A percentile compares a stretch with the other conserved stretches of the same genome.
Evolutionary conservation across 23 tunicate genomes (phyloP).

Genomic region (Oikopleura albicans): DNA sequence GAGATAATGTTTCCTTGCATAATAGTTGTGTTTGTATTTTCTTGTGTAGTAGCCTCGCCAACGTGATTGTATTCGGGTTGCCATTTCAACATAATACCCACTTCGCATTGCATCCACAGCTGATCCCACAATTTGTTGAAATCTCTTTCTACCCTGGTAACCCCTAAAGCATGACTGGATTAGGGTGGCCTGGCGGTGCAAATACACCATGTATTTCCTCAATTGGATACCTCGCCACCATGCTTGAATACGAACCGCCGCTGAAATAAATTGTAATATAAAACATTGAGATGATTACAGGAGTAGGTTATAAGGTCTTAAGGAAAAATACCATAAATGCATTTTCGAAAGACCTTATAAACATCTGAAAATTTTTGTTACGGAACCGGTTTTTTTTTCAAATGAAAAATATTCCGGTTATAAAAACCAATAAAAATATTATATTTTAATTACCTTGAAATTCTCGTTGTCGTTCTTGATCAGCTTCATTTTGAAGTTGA

Average conservation of each 20-base stretch:
- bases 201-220: slow-evolving; percentile 18
- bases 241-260: slow-evolving; percentile 56
- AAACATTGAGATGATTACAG: too few species aligned
- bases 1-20: slow-evolving; percentile 62
- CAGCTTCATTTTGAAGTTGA: not conserved
- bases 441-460: not conserved
- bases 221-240: slow-evolving; percentile 43
- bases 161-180: not conserved
- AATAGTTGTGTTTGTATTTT: slow-evolving; percentile 50
- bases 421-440: too few species aligned
- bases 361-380: too few species aligned
- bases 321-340: too few species aligned
- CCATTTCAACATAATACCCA: slow-evolving; percentile 53
- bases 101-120: slow-evolving; percentile 41
- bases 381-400: too few species aligned
- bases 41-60: slow-evolving; percentile 77
- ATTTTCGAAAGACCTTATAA: too few species aligned
- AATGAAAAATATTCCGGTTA: too few species aligned
- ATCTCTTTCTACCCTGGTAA: not conserved
- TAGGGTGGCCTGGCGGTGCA: not conserved
- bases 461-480: not conserved
- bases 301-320: too few species aligned
- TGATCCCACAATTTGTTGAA: slow-evolving; percentile 26
- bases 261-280: too few species aligned
- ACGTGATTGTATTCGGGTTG: slow-evolving; percentile 39